Evolutionary conservation across 2,888 invertebrate genomes (phyloP).

Genomic region (Plagiodera versicolora): DNA sequence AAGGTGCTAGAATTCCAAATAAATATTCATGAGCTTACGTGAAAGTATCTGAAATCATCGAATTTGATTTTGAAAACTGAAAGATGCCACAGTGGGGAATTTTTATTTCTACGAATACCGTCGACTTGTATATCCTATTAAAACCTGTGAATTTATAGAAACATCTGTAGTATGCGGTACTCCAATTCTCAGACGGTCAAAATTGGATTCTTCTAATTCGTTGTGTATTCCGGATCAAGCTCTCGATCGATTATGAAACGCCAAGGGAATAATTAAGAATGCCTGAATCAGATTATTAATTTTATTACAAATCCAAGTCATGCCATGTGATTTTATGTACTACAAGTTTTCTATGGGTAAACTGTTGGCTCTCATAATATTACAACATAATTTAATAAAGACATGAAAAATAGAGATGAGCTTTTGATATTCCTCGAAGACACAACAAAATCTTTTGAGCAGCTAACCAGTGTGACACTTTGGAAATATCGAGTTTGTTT

Average conservation of each 20-base stretch:
- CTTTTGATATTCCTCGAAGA: too few species aligned
- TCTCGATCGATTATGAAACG: too few species aligned
- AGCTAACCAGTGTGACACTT: too few species aligned
- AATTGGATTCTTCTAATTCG: background rate
- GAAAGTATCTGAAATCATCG: background rate
- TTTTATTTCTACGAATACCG: background rate
- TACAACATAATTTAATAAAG: slow-evolving; percentile 16
- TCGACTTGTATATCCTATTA: background rate
- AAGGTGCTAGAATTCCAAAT: too few species aligned
- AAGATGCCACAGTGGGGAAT: background rate
- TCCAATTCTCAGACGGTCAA: background rate
- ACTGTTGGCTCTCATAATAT: slow-evolving; percentile 11
- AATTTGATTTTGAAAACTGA: background rate
- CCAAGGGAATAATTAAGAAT: too few species aligned
- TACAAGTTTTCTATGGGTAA: slow-evolving; percentile 19
- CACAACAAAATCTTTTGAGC: too few species aligned
- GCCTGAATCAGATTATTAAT: too few species aligned
- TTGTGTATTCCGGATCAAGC: background rate
- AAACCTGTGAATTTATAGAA: background rate
- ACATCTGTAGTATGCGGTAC: background rate
- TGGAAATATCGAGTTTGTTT: too few species aligned
- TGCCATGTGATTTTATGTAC: slow-evolving; percentile 1
- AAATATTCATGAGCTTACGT: background rate
- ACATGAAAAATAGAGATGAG: slow-evolving; percentile 13
- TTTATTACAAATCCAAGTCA: too few species aligned